phyloP scores from a whole-genome alignment of 2,888 invertebrate genomes.

The Peribatodes rhomboidaria region DNA sequence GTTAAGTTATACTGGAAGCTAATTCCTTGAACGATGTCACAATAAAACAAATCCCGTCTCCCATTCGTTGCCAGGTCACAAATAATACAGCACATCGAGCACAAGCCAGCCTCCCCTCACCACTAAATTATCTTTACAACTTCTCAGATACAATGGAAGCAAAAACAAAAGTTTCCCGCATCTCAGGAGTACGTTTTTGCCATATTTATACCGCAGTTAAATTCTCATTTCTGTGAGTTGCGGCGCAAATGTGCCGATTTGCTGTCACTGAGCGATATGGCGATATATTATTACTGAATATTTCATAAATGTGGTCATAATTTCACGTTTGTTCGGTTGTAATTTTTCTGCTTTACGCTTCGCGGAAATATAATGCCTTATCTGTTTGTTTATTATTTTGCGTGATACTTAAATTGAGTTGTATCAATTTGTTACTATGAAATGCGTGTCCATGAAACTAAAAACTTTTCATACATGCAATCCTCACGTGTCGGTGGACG shows the following conservation, averaged over 20 bases:
- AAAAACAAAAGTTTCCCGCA: constrained; percentile 36
- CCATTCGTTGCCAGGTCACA: constrained; percentile 9
- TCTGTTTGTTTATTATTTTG: constrained; percentile 11
- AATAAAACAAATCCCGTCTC: constrained; percentile 9
- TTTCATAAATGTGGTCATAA: constrained; percentile 35
- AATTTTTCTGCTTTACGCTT: constrained; percentile 30
- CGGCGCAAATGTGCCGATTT: constrained; percentile 37
- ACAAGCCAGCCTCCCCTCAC: constrained; percentile 18
- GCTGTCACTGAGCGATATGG: constrained; percentile 36
- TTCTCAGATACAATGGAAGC: constrained; percentile 33
- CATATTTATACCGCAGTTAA: constrained; percentile 43
- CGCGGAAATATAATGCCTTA: neutral
- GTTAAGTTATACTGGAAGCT: neutral
- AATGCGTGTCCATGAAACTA: neutral
- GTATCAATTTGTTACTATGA: neutral
- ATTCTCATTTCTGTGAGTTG: constrained; percentile 40
- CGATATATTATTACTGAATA: constrained; percentile 36
- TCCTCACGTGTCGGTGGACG: no score
- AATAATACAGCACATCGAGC: constrained; percentile 19
- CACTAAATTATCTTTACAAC: constrained; percentile 38
- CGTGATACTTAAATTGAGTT: neutral
- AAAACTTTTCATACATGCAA: no score
- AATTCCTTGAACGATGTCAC: neutral
- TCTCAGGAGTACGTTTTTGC: constrained; percentile 34
- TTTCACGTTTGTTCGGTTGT: constrained; percentile 30